Conservation (phyloP, 2,113 vertebrate genomes). For the Elanus axillaris region DNA sequence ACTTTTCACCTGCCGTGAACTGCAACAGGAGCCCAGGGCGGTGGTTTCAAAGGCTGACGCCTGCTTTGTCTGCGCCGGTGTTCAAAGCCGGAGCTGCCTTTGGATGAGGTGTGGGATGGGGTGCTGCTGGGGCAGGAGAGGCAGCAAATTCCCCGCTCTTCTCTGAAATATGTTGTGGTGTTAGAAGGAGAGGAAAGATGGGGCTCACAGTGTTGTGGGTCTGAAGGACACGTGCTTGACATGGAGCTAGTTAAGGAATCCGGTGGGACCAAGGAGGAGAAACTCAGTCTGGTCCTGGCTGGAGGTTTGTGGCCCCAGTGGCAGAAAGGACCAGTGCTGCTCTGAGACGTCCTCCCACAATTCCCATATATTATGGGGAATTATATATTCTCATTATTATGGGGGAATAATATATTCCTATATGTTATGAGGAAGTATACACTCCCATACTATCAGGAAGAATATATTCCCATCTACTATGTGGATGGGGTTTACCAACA, state of each 20-base stretch:
- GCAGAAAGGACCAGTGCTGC: not conserved
- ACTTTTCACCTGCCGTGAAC: not conserved
- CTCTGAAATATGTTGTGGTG: rapidly evolving
- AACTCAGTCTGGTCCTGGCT: not conserved
- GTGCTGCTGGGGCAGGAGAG: not conserved
- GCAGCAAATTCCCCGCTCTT: not conserved
- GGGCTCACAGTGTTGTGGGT: not conserved
- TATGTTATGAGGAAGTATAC: not conserved
- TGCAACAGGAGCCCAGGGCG: not conserved
- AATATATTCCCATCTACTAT: not conserved
- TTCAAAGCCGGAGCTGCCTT: not conserved
- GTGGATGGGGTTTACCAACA: not conserved
- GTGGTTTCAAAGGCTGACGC: not conserved
- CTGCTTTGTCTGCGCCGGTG: rapidly evolving
- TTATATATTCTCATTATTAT: not conserved
- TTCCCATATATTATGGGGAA: not conserved
- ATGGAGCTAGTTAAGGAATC: rapidly evolving
- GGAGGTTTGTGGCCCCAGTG: not conserved
- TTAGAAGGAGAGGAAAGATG: not conserved
- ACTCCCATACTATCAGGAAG: not conserved
- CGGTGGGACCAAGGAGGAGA: not conserved
- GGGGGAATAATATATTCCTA: not conserved
- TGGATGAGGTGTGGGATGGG: not conserved
- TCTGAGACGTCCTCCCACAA: not conserved
- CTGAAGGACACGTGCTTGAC: rapidly evolving